phyloP scores from a whole-genome alignment of 2,888 invertebrate genomes.

The Arenicola marina region DNA sequence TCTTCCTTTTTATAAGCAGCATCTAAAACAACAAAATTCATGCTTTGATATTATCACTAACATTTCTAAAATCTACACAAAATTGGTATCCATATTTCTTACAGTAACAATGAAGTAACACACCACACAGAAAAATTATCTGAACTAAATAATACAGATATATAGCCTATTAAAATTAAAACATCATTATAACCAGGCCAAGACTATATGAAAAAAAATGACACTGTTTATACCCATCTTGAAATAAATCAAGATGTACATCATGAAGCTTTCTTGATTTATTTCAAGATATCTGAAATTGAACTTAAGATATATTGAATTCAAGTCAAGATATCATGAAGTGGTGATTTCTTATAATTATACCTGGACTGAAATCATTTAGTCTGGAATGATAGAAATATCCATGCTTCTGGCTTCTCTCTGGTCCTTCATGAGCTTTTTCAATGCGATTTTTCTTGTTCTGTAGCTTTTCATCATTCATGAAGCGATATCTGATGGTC shows the following conservation, averaged over 20 bases:
- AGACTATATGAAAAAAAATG: background rate
- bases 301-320: background rate
- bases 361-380: constrained; percentile 50
- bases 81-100: no score
- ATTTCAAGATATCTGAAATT: background rate
- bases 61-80: background rate
- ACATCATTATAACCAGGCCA: background rate
- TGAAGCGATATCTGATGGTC: constrained; percentile 47
- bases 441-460: constrained; percentile 36
- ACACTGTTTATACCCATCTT: background rate
- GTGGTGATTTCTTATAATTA: constrained; percentile 10
- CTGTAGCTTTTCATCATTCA: constrained; percentile 31
- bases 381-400: constrained; percentile 53
- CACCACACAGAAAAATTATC: background rate
- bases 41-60: background rate
- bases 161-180: background rate
- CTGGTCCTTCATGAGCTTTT: constrained; percentile 48
- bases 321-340: background rate
- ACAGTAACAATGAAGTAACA: no score
- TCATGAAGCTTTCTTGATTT: background rate
- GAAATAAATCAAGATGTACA: background rate
- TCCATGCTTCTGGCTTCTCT: constrained; percentile 40
- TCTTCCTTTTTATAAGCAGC: constrained; percentile 41
- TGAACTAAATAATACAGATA: background rate
- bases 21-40: constrained; percentile 32